Conservation (phyloP, 1,140 invertebrate species). For the Drosophila tristis region DNA sequence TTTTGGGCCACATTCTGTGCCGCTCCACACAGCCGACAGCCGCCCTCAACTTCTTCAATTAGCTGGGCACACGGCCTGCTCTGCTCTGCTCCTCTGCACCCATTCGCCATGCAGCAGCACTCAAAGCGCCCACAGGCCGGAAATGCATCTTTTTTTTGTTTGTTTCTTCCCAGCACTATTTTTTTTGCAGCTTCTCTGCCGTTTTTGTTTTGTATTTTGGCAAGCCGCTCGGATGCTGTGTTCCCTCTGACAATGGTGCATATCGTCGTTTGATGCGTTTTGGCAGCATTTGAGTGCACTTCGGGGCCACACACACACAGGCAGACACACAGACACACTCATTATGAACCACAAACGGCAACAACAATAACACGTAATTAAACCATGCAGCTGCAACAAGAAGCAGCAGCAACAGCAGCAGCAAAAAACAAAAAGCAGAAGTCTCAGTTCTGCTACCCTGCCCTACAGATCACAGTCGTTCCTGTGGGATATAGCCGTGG, state of each 20-base stretch:
- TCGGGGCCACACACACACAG: constrained; percentile 16
- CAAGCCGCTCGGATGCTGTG: constrained; percentile 32
- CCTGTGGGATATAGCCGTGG: no score
- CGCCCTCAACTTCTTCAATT: constrained; percentile 35
- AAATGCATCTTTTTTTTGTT: constrained; percentile 31
- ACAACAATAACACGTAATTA: constrained; percentile 50
- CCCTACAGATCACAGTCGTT: no score
- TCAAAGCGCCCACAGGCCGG: constrained; percentile 40
- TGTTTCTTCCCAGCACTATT: not conserved
- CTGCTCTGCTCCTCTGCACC: not conserved
- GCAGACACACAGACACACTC: constrained; percentile 3
- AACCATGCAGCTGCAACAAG: constrained; percentile 26
- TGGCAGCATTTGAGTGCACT: constrained; percentile 33
- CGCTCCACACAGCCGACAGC: constrained; percentile 1
- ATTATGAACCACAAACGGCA: constrained; percentile 15
- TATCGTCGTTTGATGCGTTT: constrained; percentile 25
- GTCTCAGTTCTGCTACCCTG: not conserved
- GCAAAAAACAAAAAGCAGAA: not conserved
- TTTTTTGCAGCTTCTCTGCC: constrained; percentile 1
- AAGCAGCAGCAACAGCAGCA: not conserved
- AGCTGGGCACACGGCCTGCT: constrained; percentile 14
- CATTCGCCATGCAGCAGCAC: constrained; percentile 27
- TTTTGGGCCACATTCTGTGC: not conserved
- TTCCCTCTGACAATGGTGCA: constrained; percentile 33
- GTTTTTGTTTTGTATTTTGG: constrained; percentile 43